These are phyloP conservation scores for Trichogramma evanescens DNA, from an alignment of 2,888 invertebrate genomes.

Conservation along the genomic window DNA sequence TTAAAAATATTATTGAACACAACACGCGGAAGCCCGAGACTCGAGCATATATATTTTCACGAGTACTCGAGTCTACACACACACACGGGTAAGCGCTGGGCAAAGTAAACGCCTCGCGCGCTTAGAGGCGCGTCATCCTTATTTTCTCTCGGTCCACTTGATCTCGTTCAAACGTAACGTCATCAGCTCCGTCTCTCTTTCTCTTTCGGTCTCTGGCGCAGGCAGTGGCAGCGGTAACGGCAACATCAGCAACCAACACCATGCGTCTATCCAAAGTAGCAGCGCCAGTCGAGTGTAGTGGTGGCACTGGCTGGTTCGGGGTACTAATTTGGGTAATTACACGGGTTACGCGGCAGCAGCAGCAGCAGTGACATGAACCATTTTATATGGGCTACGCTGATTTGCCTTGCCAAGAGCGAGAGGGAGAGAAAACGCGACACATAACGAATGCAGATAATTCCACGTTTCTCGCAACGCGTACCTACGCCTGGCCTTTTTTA, in stretches of 20 bases:
- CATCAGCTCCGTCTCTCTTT: not conserved
- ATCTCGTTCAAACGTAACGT: no score
- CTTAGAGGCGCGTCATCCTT: no score
- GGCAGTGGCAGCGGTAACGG: no score
- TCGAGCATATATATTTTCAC: no score
- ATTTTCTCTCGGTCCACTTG: no score
- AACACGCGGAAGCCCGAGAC: slow-evolving; percentile 28
- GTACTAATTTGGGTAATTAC: slow-evolving; percentile 24
- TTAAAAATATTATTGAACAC: slow-evolving; percentile 42
- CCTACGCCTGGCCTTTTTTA: slow-evolving; percentile 4
- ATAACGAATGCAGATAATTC: slow-evolving; percentile 24
- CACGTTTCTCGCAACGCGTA: slow-evolving; percentile 8
- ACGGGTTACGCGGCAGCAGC: slow-evolving; percentile 8
- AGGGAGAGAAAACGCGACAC: slow-evolving; percentile 1
- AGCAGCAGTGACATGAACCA: slow-evolving; percentile 11
- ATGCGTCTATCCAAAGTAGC: not conserved
- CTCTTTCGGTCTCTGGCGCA: not conserved
- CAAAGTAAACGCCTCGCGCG: not conserved
- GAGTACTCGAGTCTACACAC: not conserved
- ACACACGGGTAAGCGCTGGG: not conserved
- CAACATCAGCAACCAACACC: no score
- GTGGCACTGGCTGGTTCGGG: not conserved
- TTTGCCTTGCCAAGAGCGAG: slow-evolving; percentile 1
- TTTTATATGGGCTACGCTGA: slow-evolving; percentile 11
- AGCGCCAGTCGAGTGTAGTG: not conserved